Base-by-base conservation (phyloP, 2,113 vertebrate species). In the Chitala chitala region DNA sequence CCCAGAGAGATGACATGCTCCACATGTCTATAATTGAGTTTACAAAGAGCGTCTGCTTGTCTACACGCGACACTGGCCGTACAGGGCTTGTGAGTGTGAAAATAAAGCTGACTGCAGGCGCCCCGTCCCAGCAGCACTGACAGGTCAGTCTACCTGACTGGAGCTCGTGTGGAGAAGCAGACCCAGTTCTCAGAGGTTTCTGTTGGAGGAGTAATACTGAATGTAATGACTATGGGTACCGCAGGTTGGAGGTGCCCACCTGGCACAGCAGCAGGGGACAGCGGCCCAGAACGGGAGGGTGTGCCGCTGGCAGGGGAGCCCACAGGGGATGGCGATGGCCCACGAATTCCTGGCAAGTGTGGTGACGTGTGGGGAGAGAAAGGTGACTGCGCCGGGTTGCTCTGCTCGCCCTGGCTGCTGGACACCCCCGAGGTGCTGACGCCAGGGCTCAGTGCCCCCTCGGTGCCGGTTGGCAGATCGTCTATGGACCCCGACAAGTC, bases 341-440 rank as follows among this genome's bases (percentile, higher is more conserved):
- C 96, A 58, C 96, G 91, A 79, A 99, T 95, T 79, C 96, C 96
- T 56, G 95, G 92, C 81, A 99, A 88, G 89, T 99, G 97, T 82
- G 97, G 97, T 72, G 97, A 98, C 75, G 97, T 98, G 88, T 99
- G 96, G 42, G 97, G 97, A 74, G 97, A 98, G 89, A 98, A 99
- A 73, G 97, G 96, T 70, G 97, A 98, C 92, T 98, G 97, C 78
- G 96, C 97, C 5, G 97, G 97, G 84, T 99, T 99, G 86, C 96
- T 98, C 91, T 98, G 95, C 85, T 99, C 97, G 63, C 97, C 97
- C 90, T 99, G 97, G 84, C 96, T 98, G 92, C 96, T 98, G 85
- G 96, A 98, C 85, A 98, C 96, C 78, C 96, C 96, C 77, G 96
- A 98, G 75, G 96, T 98, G 92, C 96, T 98, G 84, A 98, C 95